phyloP scores from a whole-genome alignment of 2,888 invertebrate genomes.

The Drosophila nigricruria region DNA sequence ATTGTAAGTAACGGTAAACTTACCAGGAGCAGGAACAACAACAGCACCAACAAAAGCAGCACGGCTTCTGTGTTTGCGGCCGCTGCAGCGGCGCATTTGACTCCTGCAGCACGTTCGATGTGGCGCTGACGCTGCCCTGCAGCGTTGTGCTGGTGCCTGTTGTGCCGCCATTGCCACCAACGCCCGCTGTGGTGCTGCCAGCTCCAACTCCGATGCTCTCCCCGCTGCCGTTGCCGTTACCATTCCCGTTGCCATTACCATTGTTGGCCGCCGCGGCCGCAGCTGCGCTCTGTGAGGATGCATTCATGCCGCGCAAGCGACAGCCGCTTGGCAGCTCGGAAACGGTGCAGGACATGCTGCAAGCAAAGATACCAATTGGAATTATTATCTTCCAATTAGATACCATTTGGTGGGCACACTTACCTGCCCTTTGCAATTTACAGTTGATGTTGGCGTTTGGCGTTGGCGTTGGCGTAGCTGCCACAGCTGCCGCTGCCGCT shows the following conservation, averaged over 20 bases:
- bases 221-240: constrained; percentile 57
- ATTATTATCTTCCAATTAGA: not conserved
- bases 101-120: constrained; percentile 83
- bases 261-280: constrained; percentile 56
- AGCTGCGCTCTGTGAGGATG: constrained; percentile 80
- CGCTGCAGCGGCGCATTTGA: constrained; percentile 82
- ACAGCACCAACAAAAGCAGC: constrained; percentile 90
- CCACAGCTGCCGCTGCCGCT: constrained; percentile 42
- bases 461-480: constrained; percentile 51
- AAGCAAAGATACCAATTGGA: not conserved
- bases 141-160: constrained; percentile 66
- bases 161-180: constrained; percentile 52
- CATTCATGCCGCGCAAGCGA: constrained; percentile 85
- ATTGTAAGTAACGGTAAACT: constrained; percentile 68
- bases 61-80: constrained; percentile 87
- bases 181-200: constrained; percentile 74
- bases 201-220: constrained; percentile 66
- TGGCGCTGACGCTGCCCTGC: constrained; percentile 54
- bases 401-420: constrained; percentile 34
- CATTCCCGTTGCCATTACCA: constrained; percentile 66
- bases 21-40: constrained; percentile 91
- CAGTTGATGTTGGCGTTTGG: constrained; percentile 53
- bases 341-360: constrained; percentile 87
- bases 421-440: constrained; percentile 70
- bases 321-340: constrained; percentile 86